phyloP scores from a whole-genome alignment of 2,888 invertebrate genomes.

The Apamea crenata region DNA sequence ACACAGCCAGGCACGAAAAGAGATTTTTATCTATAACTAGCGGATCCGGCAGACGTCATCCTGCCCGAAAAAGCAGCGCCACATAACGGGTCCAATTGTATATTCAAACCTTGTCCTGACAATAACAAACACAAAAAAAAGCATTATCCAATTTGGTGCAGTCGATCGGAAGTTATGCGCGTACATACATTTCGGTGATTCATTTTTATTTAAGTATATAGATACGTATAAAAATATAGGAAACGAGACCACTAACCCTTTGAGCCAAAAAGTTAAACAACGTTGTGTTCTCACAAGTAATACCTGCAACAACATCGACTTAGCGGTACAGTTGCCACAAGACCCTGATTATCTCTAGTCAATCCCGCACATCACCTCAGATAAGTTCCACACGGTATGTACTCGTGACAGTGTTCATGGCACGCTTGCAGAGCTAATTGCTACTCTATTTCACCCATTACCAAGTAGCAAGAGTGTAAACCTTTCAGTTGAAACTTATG shows the following conservation, averaged over 20 bases:
- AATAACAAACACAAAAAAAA: too few relatives aligned
- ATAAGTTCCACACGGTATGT: not conserved
- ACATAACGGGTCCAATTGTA: too few relatives aligned
- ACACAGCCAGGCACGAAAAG: not conserved
- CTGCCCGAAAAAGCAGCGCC: too few relatives aligned
- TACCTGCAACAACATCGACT: not conserved
- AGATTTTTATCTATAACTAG: too few relatives aligned
- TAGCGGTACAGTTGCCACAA: not conserved
- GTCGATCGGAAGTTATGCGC: too few relatives aligned
- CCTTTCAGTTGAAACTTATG: slow-evolving; percentile 35
- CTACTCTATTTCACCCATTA: slow-evolving; percentile 49
- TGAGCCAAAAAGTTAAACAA: not conserved
- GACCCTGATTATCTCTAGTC: not conserved
- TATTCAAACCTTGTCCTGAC: too few relatives aligned
- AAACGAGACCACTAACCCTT: not conserved
- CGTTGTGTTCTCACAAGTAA: not conserved
- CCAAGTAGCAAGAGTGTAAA: slow-evolving; percentile 25
- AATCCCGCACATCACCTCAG: not conserved
- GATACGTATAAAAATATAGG: not conserved
- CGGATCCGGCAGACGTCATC: too few relatives aligned
- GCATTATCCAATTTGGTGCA: too few relatives aligned
- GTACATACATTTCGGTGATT: too few relatives aligned
- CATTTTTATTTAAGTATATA: too few relatives aligned
- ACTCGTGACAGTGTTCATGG: slow-evolving; percentile 31
- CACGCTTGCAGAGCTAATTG: slow-evolving; percentile 45